Evolutionary conservation across 2,113 vertebrate genomes (phyloP).

Genomic region (Dermatemys mawii): DNA sequence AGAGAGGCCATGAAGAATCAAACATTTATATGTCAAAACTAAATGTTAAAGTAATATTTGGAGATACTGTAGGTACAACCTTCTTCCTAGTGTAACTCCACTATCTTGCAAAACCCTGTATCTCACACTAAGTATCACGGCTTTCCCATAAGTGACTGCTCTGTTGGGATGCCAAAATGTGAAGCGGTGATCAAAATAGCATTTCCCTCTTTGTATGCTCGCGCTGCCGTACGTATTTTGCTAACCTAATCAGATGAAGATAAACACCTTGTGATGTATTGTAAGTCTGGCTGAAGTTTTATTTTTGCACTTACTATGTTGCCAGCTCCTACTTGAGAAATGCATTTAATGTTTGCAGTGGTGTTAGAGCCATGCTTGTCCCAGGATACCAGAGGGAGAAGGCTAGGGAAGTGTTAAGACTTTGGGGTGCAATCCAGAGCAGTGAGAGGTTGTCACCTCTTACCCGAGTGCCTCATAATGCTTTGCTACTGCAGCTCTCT

Average conservation of each 20-base stretch:
- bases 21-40: not conserved
- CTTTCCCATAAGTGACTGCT: not conserved
- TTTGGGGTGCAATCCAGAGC: not conserved
- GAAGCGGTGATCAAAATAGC: not conserved
- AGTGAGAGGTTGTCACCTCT: not conserved
- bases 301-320: constrained; percentile 46
- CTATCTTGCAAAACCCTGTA: not conserved
- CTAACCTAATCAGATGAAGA: constrained; percentile 65
- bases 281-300: constrained; percentile 51
- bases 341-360: not conserved
- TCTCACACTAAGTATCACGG: not conserved
- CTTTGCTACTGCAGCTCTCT: not conserved
- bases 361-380: not conserved
- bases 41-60: not conserved
- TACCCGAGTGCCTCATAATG: not conserved
- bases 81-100: not conserved
- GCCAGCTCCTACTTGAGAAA: constrained; percentile 46
- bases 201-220: not conserved
- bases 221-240: not conserved
- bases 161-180: not conserved
- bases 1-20: not conserved
- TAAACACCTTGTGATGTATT: constrained; percentile 55
- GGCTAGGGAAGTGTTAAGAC: not conserved
- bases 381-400: not conserved
- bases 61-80: not conserved